Conservation (phyloP, 2,888 invertebrate genomes). For the Acanthococcus lagerstroemiae region DNA sequence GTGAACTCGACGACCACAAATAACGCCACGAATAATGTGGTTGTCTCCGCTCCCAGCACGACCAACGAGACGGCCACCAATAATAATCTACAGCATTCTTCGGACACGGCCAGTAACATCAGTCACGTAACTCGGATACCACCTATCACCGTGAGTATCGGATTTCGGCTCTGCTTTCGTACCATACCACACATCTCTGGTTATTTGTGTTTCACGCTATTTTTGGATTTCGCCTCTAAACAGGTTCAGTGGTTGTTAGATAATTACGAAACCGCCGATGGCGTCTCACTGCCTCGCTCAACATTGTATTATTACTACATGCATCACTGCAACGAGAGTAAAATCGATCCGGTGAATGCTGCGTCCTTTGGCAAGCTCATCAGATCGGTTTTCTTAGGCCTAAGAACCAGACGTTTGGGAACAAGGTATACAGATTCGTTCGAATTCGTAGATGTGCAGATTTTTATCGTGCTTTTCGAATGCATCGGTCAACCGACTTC, state of each 20-base stretch:
- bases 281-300: conserved; percentile 83
- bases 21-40: conserved; percentile 24
- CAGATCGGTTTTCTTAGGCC: conserved; percentile 91
- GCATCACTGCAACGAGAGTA: conserved; percentile 84
- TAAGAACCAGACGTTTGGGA: conserved; percentile 86
- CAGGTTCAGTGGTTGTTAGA: conserved; percentile 90
- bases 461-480: too few species aligned
- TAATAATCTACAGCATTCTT: conserved; percentile 40
- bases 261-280: conserved; percentile 97
- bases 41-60: conserved; percentile 26
- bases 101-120: conserved; percentile 35
- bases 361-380: conserved; percentile 99
- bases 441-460: neutral
- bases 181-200: too few species aligned
- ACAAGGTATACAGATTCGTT: conserved; percentile 54
- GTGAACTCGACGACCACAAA: conserved; percentile 33
- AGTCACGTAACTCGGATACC: conserved; percentile 69
- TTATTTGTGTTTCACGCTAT: too few species aligned
- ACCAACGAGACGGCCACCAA: conserved; percentile 36
- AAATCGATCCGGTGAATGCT: conserved; percentile 96
- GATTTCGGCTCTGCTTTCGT: too few species aligned
- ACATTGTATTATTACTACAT: conserved; percentile 95
- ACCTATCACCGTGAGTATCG: conserved; percentile 81
- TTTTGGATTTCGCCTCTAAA: too few species aligned
- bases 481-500: too few species aligned